phyloP scores from a whole-genome alignment of 2,113 vertebrate genomes.

The Spizaetus ornatus region DNA sequence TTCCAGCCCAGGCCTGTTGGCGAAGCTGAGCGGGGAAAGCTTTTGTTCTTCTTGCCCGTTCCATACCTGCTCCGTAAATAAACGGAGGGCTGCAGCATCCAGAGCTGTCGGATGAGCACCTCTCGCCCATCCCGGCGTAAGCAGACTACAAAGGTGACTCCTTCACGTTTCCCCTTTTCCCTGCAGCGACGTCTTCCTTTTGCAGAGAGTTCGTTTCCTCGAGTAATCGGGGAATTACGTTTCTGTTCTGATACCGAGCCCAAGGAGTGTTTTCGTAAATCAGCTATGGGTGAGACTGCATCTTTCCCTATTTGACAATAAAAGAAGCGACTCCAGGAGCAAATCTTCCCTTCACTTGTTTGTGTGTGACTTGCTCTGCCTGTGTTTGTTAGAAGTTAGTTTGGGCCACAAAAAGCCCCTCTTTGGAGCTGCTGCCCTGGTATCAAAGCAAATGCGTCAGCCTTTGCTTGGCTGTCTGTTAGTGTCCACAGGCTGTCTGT shows the following conservation, averaged over 20 bases:
- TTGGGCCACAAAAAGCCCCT: neutral
- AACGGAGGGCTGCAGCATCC: neutral
- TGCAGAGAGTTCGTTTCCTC: neutral
- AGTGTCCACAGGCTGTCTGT: too few species aligned
- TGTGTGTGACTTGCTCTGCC: neutral
- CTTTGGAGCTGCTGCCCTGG: neutral
- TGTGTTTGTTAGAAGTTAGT: neutral
- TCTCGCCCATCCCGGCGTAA: neutral
- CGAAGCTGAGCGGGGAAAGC: neutral
- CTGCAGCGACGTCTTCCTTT: neutral
- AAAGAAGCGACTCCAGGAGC: neutral
- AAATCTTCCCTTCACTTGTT: neutral
- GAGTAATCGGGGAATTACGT: neutral
- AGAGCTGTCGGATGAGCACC: neutral
- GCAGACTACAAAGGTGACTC: too few species aligned
- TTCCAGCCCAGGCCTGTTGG: neutral
- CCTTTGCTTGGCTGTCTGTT: too few species aligned
- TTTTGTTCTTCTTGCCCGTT: neutral
- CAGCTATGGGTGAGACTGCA: neutral
- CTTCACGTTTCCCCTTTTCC: neutral
- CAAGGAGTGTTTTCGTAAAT: neutral
- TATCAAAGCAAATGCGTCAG: neutral
- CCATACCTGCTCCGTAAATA: neutral
- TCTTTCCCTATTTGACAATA: neutral
- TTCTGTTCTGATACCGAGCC: neutral